These are phyloP conservation scores for Agrotis puta DNA, from an alignment of 2,888 invertebrate species.

Conservation along the genomic window DNA sequence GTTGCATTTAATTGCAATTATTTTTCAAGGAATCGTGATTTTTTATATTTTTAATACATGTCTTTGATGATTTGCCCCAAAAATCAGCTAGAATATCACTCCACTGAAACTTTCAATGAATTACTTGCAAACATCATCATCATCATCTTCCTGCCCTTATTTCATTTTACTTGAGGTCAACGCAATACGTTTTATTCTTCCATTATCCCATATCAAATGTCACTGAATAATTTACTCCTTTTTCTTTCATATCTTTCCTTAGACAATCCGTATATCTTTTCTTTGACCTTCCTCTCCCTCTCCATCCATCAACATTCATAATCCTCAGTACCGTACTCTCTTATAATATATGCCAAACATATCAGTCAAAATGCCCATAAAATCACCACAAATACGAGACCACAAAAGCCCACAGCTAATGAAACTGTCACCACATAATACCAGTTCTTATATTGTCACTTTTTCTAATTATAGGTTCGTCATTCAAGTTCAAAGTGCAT, in stretches of 20 bases:
- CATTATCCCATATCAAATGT: too few species aligned
- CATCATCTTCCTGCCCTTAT: too few species aligned
- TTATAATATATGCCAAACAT: neutral
- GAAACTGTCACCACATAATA: constrained; percentile 10
- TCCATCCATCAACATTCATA: too few species aligned
- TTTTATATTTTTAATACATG: neutral
- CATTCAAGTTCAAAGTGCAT: constrained; percentile 74
- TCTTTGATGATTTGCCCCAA: neutral
- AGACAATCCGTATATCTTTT: too few species aligned
- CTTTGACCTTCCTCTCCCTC: too few species aligned
- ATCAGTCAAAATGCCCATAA: neutral
- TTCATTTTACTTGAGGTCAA: too few species aligned
- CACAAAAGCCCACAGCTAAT: neutral
- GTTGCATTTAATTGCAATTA: neutral
- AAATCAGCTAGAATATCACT: neutral
- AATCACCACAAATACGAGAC: neutral
- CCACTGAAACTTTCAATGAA: neutral
- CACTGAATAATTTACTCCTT: too few species aligned
- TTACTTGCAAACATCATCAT: too few species aligned
- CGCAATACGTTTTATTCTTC: too few species aligned
- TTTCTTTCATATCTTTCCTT: too few species aligned
- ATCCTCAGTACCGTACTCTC: too few species aligned
- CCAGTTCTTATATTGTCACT: constrained; percentile 36
- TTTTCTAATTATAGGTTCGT: constrained; percentile 66
- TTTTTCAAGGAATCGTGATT: neutral